A percentile compares a stretch with the other conserved stretches of the same genome.
Evolutionary conservation across 2,888 invertebrate species (phyloP).

Genomic region (Trichopria drosophilae): DNA sequence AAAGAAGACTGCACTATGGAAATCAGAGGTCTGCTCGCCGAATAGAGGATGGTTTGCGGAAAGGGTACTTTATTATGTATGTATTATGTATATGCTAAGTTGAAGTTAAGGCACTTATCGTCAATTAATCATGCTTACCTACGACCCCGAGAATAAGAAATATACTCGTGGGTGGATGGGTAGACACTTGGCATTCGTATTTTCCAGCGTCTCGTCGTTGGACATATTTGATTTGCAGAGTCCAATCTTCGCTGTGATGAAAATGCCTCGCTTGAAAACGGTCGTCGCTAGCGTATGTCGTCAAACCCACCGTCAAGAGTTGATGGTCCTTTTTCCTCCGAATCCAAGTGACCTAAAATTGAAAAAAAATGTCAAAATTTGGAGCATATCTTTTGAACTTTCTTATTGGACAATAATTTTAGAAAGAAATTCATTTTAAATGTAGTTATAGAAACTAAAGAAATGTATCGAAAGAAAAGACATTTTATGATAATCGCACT

Average conservation of each 20-base stretch:
- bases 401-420: no score
- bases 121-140: slow-evolving; percentile 62
- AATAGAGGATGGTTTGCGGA: no score
- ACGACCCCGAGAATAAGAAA: slow-evolving; percentile 83
- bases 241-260: slow-evolving; percentile 91
- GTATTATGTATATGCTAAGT: no score
- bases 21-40: no score
- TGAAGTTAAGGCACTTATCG: slow-evolving; percentile 23
- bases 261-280: slow-evolving; percentile 84
- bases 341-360: slow-evolving; percentile 79
- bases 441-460: no score
- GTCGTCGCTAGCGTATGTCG: slow-evolving; percentile 87
- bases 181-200: slow-evolving; percentile 90
- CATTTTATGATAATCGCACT: no score
- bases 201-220: slow-evolving; percentile 83
- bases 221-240: slow-evolving; percentile 85
- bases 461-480: no score
- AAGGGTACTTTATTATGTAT: no score
- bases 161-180: slow-evolving; percentile 88
- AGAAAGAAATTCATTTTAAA: no score
- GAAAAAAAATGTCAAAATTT: slow-evolving; percentile 23
- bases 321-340: slow-evolving; percentile 73
- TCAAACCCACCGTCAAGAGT: slow-evolving; percentile 81
- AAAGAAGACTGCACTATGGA: no score
- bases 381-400: no score